Evolutionary conservation across 2,888 invertebrate genomes (phyloP).

Genomic region (Automeris io): DNA sequence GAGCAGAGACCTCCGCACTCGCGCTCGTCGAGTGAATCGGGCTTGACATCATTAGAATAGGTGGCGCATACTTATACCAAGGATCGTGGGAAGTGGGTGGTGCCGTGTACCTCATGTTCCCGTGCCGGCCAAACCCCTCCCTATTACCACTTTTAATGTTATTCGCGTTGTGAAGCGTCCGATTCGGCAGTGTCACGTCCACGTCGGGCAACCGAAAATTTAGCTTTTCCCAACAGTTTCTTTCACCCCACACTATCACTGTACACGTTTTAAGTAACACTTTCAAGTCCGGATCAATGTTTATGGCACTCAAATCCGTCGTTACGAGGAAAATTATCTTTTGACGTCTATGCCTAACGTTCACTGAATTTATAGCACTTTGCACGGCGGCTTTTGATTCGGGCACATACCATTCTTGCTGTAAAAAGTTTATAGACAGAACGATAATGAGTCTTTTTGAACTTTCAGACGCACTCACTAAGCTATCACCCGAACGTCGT

Average conservation of each 20-base stretch:
- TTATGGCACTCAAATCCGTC: slow-evolving; percentile 78
- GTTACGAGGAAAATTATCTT: slow-evolving; percentile 77
- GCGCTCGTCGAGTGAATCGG: slow-evolving; percentile 78
- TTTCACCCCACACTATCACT: slow-evolving; percentile 87
- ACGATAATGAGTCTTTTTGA: slow-evolving; percentile 86
- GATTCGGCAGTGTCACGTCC: slow-evolving; percentile 75
- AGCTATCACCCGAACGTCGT: slow-evolving; percentile 72
- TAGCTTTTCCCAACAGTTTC: slow-evolving; percentile 92
- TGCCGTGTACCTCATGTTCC: slow-evolving; percentile 71
- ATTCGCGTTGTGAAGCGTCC: slow-evolving; percentile 73
- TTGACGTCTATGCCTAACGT: slow-evolving; percentile 79
- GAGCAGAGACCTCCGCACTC: slow-evolving; percentile 78
- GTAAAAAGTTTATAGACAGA: slow-evolving; percentile 87
- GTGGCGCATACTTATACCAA: slow-evolving; percentile 72
- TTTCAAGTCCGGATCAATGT: slow-evolving; percentile 85
- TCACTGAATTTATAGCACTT: slow-evolving; percentile 81
- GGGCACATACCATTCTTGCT: slow-evolving; percentile 88
- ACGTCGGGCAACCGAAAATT: slow-evolving; percentile 90
- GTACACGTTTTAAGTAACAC: slow-evolving; percentile 84
- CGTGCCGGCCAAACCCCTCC: slow-evolving; percentile 68
- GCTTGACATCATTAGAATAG: slow-evolving; percentile 77
- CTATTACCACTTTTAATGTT: slow-evolving; percentile 66
- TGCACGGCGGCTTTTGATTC: slow-evolving; percentile 90
- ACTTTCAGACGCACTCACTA: slow-evolving; percentile 76
- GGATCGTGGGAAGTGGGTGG: slow-evolving; percentile 72